Conservation (phyloP, 2,113 vertebrate species). For the Choloepus hoffmanni region DNA sequence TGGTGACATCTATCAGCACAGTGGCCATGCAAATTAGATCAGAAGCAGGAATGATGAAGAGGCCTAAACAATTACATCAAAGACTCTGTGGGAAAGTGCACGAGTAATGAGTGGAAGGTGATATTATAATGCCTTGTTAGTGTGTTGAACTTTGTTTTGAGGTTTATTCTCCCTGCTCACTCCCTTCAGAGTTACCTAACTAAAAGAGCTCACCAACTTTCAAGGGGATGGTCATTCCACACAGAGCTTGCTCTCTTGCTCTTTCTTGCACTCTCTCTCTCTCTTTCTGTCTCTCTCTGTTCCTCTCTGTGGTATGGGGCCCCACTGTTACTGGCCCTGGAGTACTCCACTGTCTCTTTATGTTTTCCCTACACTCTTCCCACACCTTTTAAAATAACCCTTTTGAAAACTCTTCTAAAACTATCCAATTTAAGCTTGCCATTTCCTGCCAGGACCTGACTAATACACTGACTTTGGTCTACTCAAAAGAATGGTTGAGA, state of each 20-base stretch:
- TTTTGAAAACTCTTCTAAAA: neutral
- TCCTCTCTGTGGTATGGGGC: neutral
- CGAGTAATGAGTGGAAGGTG: neutral
- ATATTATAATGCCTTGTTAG: neutral
- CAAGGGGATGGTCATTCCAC: neutral
- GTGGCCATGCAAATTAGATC: neutral
- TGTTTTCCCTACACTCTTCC: neutral
- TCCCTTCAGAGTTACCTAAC: neutral
- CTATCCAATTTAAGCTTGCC: neutral
- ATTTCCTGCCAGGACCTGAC: neutral
- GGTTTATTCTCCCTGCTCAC: neutral
- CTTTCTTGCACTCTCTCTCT: no score
- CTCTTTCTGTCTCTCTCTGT: neutral
- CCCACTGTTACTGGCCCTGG: neutral
- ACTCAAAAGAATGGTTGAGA: neutral
- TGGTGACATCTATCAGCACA: neutral
- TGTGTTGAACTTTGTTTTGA: neutral
- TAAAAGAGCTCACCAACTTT: neutral
- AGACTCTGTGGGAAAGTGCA: neutral
- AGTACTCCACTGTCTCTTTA: neutral
- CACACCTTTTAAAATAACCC: neutral
- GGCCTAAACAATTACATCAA: neutral
- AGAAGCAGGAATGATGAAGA: neutral
- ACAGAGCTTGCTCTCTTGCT: no score
- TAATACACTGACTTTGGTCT: neutral